phyloP scores from a whole-genome alignment of 2,888 invertebrate genomes.

The Apamea crenata region DNA sequence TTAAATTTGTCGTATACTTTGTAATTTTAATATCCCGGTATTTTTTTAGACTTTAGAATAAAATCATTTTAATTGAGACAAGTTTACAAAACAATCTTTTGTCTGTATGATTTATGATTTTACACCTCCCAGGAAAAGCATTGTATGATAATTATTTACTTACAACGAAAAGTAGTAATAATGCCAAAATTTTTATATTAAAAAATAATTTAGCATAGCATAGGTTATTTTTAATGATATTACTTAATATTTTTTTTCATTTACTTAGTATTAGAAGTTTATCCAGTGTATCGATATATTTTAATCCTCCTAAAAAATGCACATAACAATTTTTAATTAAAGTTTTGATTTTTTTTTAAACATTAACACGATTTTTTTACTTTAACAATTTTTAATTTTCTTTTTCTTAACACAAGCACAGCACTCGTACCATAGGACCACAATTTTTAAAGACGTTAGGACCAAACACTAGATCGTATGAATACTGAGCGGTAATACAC shows the following conservation, averaged over 20 bases:
- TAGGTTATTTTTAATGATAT: no score
- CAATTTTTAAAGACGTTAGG: conserved; percentile 39
- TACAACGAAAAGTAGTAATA: background rate
- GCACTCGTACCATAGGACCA: conserved; percentile 45
- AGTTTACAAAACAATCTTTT: conserved; percentile 7
- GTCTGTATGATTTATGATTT: conserved; percentile 4
- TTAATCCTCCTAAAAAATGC: background rate
- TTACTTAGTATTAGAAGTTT: background rate
- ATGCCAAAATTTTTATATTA: background rate
- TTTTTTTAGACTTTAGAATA: background rate
- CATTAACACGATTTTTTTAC: background rate
- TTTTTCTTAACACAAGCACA: conserved; percentile 49
- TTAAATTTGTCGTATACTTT: no score
- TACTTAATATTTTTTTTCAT: no score
- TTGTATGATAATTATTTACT: conserved; percentile 24
- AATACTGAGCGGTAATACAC: conserved; percentile 47
- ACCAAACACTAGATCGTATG: conserved; percentile 47
- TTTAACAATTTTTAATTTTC: background rate
- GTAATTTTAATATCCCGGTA: background rate
- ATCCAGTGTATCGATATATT: background rate
- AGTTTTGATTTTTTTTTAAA: no score
- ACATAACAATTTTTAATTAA: background rate
- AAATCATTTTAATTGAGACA: background rate
- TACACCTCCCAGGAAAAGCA: background rate
- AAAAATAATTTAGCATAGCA: background rate